Percentiles rank a stretch among this genome's conserved stretches.
Evolutionary conservation across 2,888 invertebrate species (phyloP).

Genomic region (Muschampia plurimacula): DNA sequence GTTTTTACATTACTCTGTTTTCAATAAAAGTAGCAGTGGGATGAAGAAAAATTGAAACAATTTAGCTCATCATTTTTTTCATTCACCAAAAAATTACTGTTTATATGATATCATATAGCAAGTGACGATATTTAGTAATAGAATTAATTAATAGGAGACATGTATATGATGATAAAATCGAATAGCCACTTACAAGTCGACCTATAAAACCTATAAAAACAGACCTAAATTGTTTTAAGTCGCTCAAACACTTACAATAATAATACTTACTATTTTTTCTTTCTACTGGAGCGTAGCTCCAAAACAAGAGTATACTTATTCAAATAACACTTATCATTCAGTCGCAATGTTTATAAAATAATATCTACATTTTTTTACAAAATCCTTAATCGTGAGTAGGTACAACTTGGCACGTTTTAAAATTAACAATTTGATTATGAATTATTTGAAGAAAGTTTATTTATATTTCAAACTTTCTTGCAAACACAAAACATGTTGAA

Average conservation of each 20-base stretch:
- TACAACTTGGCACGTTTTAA: constrained; percentile 32
- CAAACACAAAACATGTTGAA: not conserved
- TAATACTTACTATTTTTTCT: constrained; percentile 34
- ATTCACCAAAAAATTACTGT: too few relatives aligned
- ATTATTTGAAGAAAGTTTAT: not conserved
- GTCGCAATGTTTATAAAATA: constrained; percentile 50
- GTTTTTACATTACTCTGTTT: not conserved
- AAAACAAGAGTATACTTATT: constrained; percentile 20
- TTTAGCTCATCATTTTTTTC: too few relatives aligned
- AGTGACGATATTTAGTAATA: too few relatives aligned
- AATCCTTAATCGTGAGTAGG: constrained; percentile 20
- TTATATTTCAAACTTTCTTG: not conserved
- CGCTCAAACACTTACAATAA: constrained; percentile 26
- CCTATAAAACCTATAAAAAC: not conserved
- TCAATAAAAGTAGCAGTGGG: too few relatives aligned
- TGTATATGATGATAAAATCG: too few relatives aligned
- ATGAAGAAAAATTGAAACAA: too few relatives aligned
- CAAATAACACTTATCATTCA: constrained; percentile 51
- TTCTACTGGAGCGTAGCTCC: constrained; percentile 18
- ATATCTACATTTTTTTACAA: constrained; percentile 39
- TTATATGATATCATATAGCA: too few relatives aligned
- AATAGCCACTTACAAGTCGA: not conserved
- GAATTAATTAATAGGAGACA: too few relatives aligned
- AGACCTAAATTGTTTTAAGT: constrained; percentile 5
- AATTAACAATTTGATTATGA: constrained; percentile 1